Conservation (phyloP, 1,140 invertebrate genomes). For the Drepana arcuata region DNA sequence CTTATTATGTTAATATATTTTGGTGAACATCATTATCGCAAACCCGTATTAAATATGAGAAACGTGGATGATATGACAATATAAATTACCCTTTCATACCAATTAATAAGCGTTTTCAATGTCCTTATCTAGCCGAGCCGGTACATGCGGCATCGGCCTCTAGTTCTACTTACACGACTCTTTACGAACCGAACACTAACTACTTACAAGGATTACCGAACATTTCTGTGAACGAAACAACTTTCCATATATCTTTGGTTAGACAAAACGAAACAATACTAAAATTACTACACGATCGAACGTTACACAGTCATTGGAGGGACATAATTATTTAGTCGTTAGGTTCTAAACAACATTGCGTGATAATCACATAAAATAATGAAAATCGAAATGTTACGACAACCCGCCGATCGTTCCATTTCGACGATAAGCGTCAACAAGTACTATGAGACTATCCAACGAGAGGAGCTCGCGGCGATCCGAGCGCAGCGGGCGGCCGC, state of each 20-base stretch:
- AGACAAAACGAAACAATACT: slow-evolving; percentile 55
- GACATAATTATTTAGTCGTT: slow-evolving; percentile 60
- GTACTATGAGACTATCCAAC: slow-evolving; percentile 49
- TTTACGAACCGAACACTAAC: slow-evolving; percentile 61
- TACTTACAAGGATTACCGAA: slow-evolving; percentile 56
- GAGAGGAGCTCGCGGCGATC: slow-evolving; percentile 16
- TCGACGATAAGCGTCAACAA: slow-evolving; percentile 64
- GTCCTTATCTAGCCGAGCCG: slow-evolving; percentile 63
- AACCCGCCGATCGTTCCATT: slow-evolving; percentile 40
- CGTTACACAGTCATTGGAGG: slow-evolving; percentile 65
- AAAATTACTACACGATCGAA: slow-evolving; percentile 59
- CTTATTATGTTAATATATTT: slow-evolving; percentile 65
- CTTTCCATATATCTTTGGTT: slow-evolving; percentile 59
- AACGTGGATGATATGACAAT: slow-evolving; percentile 71
- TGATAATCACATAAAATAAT: slow-evolving; percentile 58
- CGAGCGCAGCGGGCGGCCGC: slow-evolving; percentile 9
- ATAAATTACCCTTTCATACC: slow-evolving; percentile 73
- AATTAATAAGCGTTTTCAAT: slow-evolving; percentile 73
- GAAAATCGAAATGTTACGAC: slow-evolving; percentile 55
- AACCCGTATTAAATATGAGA: slow-evolving; percentile 71
- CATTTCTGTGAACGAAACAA: slow-evolving; percentile 38
- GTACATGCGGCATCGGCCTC: slow-evolving; percentile 48
- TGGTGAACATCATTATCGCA: slow-evolving; percentile 70
- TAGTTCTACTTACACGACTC: slow-evolving; percentile 62
- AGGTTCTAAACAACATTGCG: slow-evolving; percentile 67